Base-by-base conservation (phyloP, 2,888 invertebrate genomes). In the Calameuta filiformis region DNA sequence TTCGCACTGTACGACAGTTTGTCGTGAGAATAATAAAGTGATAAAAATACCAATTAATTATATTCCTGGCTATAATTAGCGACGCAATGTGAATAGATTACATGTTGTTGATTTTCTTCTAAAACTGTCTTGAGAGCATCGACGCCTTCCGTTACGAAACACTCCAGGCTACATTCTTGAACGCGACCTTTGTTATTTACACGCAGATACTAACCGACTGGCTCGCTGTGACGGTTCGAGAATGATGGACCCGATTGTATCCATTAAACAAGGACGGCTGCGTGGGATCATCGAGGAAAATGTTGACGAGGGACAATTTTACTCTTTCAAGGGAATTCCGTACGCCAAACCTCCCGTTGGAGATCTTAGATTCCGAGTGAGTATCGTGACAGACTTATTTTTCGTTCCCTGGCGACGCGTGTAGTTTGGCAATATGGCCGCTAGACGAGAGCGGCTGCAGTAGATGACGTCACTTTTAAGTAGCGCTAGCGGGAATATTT, bases 311-410 rank as follows among this genome's bases (percentile, higher is more conserved):
- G 84, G 80, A 4, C 35, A 73, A 12, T 88, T 84, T 37, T 76
- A 81, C 4, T 81, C 88, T 2, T 89, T 89, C 34, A 85, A 85
- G 23, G 89, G 89, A 6, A 82, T 89, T 30, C 89, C 89, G 0
- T 89, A 83, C 77, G 89, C 87, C 1, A 85, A 85, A 30, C 86
- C 89, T 11, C 89, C 89, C 0, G 23, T 85, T 2, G 89, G 87
- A 0, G 68, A 80, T 0, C 82, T 89, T 0, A 84, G 89, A 81
- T 89, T 89, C 79, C 80, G 83, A 77, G 89, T 89, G 71, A 87
- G 79, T 77, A 12, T 23, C 12, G 4, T 23, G 15, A 71, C 6
- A 34, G 31, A 34, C 31, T 71, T 34, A 31, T 9, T 71, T 9
- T 71, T 6, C 40, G 23, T 56, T 56, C 9, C 9, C 2, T 23